Evolutionary conservation across 2,888 invertebrate genomes (phyloP), one percentile per base, ranked within the genome.

Genomic region (Troides aeacus): DNA sequence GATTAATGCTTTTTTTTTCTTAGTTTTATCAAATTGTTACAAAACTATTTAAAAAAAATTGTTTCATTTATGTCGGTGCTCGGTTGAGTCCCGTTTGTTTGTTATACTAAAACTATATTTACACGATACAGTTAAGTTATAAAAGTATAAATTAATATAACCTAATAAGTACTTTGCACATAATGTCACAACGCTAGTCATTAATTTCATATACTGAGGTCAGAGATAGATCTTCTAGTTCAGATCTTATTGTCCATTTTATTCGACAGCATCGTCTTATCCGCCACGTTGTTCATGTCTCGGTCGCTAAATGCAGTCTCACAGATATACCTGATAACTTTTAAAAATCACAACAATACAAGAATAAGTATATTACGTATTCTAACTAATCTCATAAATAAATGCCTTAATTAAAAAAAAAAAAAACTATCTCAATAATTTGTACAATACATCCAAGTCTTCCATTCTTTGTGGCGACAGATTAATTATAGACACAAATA

Each of bases 141-240:
- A 81, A 85, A 86, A 83, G 83, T 86, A 92, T 92, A 92, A 92
- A 92, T 92, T 91, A 92, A 89, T 91, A 90, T 88, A 88, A 84
- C 84, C 92, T 92, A 92, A 86, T 92, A 92, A 92, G 92, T 92
- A 92, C 92, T 90, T 90, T 92, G 92, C 92, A 90, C 91, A 91
- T 86, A 85, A 84, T 85, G 87, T 89, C 88, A 90, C 87, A 88
- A 87, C 83, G 77, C 81, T 85, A 82, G 80, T 83, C 74, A 78
- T 80, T 80, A 82, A 79, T 82, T 81, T 79, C 74, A 78, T 79
- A 81, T 81, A 79, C 79, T 85, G 89, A 89, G 89, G 89, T 87
- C 83, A 81, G 83, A 79, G 72, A 72, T 68, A 71, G 71, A 70
- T 74, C 70, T 73, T 70, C 62, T 66, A 64, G n/a, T 70, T 74